A percentile compares a stretch with the other conserved stretches of the same genome.
These are phyloP conservation scores for Papilio dardanus DNA, from an alignment of 1,140 invertebrate species.

Conservation along the genomic window DNA sequence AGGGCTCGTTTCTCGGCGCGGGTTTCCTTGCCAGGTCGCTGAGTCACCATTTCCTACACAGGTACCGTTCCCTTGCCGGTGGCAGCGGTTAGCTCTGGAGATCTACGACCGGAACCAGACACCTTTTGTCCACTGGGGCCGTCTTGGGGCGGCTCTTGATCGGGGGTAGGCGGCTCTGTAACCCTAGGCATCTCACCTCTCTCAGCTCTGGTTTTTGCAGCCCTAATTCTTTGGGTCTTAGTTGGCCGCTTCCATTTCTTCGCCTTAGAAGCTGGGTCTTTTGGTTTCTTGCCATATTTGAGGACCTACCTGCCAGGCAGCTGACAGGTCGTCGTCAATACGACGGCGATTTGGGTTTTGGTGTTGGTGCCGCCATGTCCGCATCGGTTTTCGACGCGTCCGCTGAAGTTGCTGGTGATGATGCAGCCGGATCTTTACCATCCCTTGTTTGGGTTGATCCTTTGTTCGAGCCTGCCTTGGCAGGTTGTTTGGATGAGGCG, in stretches of 20 bases:
- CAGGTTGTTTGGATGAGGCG: background rate
- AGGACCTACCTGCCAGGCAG: background rate
- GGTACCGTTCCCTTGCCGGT: background rate
- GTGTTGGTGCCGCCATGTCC: background rate
- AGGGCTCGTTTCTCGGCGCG: background rate
- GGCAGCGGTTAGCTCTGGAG: background rate
- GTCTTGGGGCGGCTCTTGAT: background rate
- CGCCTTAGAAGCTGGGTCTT: background rate
- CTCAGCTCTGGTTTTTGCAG: background rate
- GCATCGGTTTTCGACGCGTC: background rate
- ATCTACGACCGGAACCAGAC: background rate
- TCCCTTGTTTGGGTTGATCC: background rate
- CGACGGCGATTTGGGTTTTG: background rate
- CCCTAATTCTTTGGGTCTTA: background rate
- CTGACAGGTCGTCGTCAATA: background rate
- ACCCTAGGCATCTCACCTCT: background rate
- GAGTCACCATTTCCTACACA: background rate
- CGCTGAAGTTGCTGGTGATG: background rate
- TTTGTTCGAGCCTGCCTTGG: background rate
- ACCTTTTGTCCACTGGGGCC: background rate
- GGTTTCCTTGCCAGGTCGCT: background rate
- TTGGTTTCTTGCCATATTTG: background rate
- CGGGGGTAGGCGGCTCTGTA: background rate
- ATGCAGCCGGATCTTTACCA: background rate
- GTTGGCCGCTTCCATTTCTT: background rate